A percentile compares a stretch with the other conserved stretches of the same genome.
phyloP scores from a whole-genome alignment of 1,140 invertebrate genomes.

The Penaeus vannamei region DNA sequence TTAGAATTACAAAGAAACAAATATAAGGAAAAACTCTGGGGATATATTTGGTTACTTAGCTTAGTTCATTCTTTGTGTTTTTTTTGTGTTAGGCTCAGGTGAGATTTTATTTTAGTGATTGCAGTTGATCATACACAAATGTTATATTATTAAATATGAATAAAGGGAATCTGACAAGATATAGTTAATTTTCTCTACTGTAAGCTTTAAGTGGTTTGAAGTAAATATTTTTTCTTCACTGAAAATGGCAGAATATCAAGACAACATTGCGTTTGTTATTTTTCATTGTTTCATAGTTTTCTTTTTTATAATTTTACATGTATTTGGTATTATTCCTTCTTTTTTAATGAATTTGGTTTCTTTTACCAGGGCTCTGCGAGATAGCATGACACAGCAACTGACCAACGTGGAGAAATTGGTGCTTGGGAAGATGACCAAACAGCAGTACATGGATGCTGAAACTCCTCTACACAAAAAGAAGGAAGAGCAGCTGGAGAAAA shows the following conservation, averaged over 20 bases:
- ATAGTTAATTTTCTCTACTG: too few species aligned
- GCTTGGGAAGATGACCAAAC: constrained; percentile 78
- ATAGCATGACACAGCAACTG: constrained; percentile 72
- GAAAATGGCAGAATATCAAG: background rate
- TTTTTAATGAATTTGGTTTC: constrained; percentile 29
- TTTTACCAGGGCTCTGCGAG: constrained; percentile 70
- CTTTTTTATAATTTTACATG: background rate
- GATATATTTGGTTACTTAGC: too few species aligned
- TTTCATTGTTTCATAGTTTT: background rate
- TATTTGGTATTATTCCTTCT: background rate
- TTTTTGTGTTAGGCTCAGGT: too few species aligned
- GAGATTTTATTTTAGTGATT: too few species aligned
- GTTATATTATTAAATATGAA: too few species aligned
- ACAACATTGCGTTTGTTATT: constrained; percentile 67
- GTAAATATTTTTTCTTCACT: background rate
- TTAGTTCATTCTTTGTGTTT: too few species aligned
- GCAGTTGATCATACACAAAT: too few species aligned
- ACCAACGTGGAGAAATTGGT: constrained; percentile 80
- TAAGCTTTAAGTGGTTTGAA: background rate
- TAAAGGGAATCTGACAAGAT: too few species aligned
- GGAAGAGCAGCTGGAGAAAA: constrained; percentile 79
- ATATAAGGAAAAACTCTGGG: too few species aligned
- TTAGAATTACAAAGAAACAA: too few species aligned
- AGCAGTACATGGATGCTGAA: constrained; percentile 79
- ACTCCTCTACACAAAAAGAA: constrained; percentile 77